Base-by-base conservation (phyloP, 1,140 invertebrate genomes). In the Drosophila serrata region DNA sequence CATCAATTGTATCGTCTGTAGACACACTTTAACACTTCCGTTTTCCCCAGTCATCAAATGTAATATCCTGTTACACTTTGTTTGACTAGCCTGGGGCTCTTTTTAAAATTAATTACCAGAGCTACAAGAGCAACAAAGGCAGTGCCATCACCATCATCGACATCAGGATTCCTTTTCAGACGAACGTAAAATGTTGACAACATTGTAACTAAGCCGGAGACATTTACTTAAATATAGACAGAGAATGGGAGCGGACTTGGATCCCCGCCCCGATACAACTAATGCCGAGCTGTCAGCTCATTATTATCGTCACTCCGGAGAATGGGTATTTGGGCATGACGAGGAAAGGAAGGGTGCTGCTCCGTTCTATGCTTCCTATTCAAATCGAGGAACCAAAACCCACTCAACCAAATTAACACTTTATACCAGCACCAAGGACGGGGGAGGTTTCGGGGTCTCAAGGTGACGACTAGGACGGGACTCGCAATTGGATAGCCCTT, bases 351-450 rank as follows among this genome's bases (percentile, higher is more conserved):
- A 12, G 24, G 57, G 58, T 13, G 42, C 8, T 17, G 45, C 53
- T 15, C 37, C 56, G 27, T 61, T 74, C 58, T 48, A 76, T 59
- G 73, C 53, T 33, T 59, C 43, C 81, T 75, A 88, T 88, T 88
- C 84, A 90, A 88, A 90, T 90, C 81, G 74, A 74, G 85, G 81
- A 48, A 70, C 65, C 84, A 88, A 85, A 88, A 90, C 85, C 81
- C 85, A 88, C 85, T 88, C 85, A 88, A 88, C 85, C 85, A 88
- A 88, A 88, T 88, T 88, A 88, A 88, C 85, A 88, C 80, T 88
- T 90, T 70, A 67, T 55, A 62, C 35, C 58, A 63, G 49, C 49
- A 56, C 42, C 43, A 46, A 39, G 45, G n/a, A n/a, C n/a, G n/a
- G n/a, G 43, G 56, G 17, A 33, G 51, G 60, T 51, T 48, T 48